phyloP scores from a whole-genome alignment of 2,888 invertebrate genomes.

The Eustalomyia histrio region DNA sequence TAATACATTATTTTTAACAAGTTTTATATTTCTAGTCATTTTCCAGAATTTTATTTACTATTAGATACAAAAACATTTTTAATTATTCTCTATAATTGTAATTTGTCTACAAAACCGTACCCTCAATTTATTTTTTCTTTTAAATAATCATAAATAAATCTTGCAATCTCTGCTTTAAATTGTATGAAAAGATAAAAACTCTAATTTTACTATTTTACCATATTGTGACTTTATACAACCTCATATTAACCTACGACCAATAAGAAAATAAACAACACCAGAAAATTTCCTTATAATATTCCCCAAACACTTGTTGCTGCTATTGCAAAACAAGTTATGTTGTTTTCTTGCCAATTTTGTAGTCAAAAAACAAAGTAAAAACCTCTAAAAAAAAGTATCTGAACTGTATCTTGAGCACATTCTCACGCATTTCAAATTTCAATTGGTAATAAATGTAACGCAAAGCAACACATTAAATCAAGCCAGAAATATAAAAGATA shows the following conservation, averaged over 20 bases:
- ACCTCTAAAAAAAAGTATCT: neutral
- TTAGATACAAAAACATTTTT: no score
- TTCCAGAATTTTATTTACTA: no score
- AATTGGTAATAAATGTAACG: constrained; percentile 79
- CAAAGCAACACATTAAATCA: constrained; percentile 79
- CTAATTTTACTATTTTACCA: neutral
- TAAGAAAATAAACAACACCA: constrained; percentile 58
- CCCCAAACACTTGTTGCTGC: constrained; percentile 38
- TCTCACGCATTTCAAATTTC: constrained; percentile 79
- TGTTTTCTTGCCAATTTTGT: neutral
- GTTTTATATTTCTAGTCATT: no score
- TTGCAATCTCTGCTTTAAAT: neutral
- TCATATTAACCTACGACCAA: constrained; percentile 64
- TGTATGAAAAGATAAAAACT: neutral
- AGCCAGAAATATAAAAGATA: constrained; percentile 69
- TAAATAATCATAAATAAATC: no score
- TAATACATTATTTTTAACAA: no score
- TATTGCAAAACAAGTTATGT: constrained; percentile 1
- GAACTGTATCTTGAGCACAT: constrained; percentile 71
- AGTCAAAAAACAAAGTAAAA: neutral
- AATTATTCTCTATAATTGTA: no score
- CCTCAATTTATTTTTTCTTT: no score
- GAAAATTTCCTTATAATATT: constrained; percentile 63
- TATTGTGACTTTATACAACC: constrained; percentile 45
- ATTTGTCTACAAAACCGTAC: no score